Base-by-base conservation (phyloP, 2,888 invertebrate genomes). In the Morpho achilles region DNA sequence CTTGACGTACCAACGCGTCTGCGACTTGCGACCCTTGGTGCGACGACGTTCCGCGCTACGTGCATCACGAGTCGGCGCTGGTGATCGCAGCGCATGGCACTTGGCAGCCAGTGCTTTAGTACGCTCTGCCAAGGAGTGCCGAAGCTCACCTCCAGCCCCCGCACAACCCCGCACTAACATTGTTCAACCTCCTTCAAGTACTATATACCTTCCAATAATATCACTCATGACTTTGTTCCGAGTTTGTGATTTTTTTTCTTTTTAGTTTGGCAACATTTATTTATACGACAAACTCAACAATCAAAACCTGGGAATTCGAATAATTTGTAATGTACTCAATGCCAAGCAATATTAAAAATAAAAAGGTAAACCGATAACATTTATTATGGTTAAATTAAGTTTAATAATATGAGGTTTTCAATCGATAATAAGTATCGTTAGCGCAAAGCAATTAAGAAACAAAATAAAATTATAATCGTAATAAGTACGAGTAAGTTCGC, bases 1-100 rank as follows among this genome's bases (percentile, higher is more conserved):
- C 94, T 95, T 94, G 74, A 94, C 93, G 79, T 94, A 94, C 93
- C 94, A 94, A 84, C 92, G 90, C 61, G 93, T 91, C 69, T 90
- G 91, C 51, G 91, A 92, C 72, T 92, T 92, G 74, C 89, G 83
- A 65, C 88, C 91, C 62, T 90, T 83, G 65, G 76, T 74, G 59
- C 86, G 83, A 62, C 85, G 82, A 51, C 86, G 85, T 65, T 86
- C 87, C 43, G 76, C 69, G 68, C 81, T 80, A 74, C 73, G 74
- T 73, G 79, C 67, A 73, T 80, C 71, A 62, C 86, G 82, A 32
- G 56, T 59, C 32, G 56, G 45, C 60, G 83, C 80, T 53, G 89
- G 87, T 58, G 88, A 87, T 58, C 87, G 82, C 76, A 89, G 76
- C 65, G 88, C 87, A 68, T 90, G 86, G 70, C 87, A 89, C 56